These are phyloP conservation scores for Brevipalpus yothersi DNA, from an alignment of 1,140 invertebrate species.

Conservation along the genomic window DNA sequence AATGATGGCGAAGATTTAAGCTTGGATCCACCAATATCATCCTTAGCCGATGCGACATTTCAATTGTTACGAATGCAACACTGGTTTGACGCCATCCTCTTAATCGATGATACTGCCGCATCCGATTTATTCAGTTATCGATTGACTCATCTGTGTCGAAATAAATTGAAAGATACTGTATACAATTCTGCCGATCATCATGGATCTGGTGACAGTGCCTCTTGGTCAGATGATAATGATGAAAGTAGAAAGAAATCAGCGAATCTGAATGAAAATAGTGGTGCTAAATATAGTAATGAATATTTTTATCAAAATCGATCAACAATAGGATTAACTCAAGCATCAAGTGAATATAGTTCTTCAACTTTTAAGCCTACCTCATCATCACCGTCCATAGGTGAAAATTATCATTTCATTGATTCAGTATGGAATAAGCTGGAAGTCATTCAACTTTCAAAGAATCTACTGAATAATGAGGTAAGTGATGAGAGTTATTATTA, in stretches of 20 bases:
- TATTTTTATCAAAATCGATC: background rate
- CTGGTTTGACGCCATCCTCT: conserved; percentile 9
- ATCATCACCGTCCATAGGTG: background rate
- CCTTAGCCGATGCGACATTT: conserved; percentile 9
- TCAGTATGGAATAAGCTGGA: conserved; percentile 2
- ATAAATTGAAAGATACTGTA: background rate
- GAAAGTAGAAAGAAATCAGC: background rate
- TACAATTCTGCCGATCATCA: background rate
- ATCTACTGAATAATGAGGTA: conserved; percentile 1
- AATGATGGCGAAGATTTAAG: background rate
- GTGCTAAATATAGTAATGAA: background rate
- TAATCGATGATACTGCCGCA: conserved; percentile 8
- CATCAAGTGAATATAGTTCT: no score
- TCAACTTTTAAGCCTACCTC: no score
- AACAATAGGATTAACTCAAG: no score
- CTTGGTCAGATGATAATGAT: no score
- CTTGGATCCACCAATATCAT: conserved; percentile 8
- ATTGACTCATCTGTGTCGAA: conserved; percentile 2
- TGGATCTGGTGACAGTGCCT: background rate
- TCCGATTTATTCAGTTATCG: conserved; percentile 8
- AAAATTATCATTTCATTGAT: background rate
- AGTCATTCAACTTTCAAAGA: conserved; percentile 2
- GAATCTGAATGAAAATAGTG: background rate
- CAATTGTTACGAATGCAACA: conserved; percentile 6
- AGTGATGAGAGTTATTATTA: background rate